Conservation (phyloP, 2,888 invertebrate species). For the Eupithecia subfuscata region DNA sequence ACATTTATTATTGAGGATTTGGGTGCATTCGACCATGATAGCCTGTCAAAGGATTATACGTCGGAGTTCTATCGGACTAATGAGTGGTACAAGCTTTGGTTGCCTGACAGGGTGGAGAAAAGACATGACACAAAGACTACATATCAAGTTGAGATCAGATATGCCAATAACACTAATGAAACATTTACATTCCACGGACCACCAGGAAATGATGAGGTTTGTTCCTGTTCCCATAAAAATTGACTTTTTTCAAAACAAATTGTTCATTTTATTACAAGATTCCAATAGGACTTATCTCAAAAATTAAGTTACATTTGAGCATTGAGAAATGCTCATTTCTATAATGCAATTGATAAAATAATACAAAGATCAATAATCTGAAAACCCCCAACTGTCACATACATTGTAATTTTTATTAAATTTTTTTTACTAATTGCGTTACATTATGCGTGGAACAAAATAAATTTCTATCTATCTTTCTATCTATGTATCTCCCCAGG, state of each 20-base stretch:
- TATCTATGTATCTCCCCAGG: constrained; percentile 45
- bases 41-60: constrained; percentile 94
- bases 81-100: constrained; percentile 96
- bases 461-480: background rate
- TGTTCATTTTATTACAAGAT: background rate
- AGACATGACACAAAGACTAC: constrained; percentile 96
- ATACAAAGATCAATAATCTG: background rate
- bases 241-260: background rate
- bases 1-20: constrained; percentile 94
- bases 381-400: too few species aligned
- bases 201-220: constrained; percentile 93
- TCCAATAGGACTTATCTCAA: background rate
- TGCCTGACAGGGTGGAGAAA: constrained; percentile 93
- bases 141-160: constrained; percentile 96
- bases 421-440: background rate
- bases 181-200: constrained; percentile 98
- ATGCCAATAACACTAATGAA: constrained; percentile 97
- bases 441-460: too few species aligned
- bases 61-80: constrained; percentile 95
- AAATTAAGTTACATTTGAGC: background rate
- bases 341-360: background rate
- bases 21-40: constrained; percentile 92
- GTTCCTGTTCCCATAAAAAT: constrained; percentile 35
- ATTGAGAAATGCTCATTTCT: background rate
- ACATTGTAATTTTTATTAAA: too few species aligned